Conservation (phyloP, 2,797 vertebrate genomes). For the Brotogeris chrysoptera region DNA sequence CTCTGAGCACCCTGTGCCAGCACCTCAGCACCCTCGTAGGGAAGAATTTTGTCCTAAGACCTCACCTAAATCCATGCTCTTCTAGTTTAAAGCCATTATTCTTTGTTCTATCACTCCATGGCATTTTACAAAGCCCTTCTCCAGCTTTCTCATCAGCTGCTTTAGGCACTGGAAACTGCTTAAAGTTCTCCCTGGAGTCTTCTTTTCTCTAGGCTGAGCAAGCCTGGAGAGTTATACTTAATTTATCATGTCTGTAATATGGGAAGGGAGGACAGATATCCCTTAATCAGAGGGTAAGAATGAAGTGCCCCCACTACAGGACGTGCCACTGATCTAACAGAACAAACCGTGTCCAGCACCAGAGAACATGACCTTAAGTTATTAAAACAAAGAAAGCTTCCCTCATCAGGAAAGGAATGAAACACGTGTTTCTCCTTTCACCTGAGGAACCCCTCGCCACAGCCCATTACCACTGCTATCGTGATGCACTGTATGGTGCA, state of each 20-base stretch:
- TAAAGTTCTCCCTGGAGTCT: not conserved
- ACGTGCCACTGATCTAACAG: not conserved
- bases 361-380: not conserved
- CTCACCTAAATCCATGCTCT: not conserved
- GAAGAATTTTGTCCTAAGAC: not conserved
- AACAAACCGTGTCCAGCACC: not conserved
- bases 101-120: not conserved
- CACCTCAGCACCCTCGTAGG: not conserved
- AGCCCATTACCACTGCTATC: not conserved
- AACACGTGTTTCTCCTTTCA: not conserved
- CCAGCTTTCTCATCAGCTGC: not conserved
- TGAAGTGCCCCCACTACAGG: not conserved
- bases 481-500: too few relatives aligned
- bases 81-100: not conserved
- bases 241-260: not conserved
- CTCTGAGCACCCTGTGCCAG: not conserved
- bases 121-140: not conserved
- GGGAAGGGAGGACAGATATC: not conserved
- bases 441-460: not conserved
- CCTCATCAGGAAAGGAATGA: not conserved
- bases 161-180: not conserved
- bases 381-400: not conserved
- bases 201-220: not conserved
- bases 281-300: not conserved
- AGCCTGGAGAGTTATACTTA: not conserved